Percentiles rank a stretch among this genome's conserved stretches.
Evolutionary conservation across 2,797 vertebrate species (phyloP).

Genomic region (Pangasius djambal): DNA sequence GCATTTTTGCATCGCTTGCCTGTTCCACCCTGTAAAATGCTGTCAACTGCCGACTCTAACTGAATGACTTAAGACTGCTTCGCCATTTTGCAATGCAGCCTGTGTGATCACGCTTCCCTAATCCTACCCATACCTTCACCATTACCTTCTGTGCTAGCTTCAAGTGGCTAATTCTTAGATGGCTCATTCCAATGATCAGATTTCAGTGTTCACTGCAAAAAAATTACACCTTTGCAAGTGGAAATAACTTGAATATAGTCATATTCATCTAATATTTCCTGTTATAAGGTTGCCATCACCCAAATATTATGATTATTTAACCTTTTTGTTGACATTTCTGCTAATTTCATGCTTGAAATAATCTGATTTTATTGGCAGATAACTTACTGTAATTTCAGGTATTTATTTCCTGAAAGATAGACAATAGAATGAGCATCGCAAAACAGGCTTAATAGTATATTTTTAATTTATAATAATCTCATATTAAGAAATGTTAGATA

Average conservation of each 20-base stretch:
- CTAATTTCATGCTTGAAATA: not conserved
- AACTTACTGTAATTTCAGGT: not conserved
- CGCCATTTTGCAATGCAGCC: not conserved
- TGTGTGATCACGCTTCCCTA: not conserved
- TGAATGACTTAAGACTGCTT: not conserved
- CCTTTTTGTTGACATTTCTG: not conserved
- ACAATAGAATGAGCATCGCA: not conserved
- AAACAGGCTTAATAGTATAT: not conserved
- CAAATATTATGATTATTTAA: not conserved
- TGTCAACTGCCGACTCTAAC: not conserved
- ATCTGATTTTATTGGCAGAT: not conserved
- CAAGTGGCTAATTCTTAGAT: not conserved
- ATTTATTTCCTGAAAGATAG: not conserved
- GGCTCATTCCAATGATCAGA: not conserved
- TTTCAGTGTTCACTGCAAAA: not conserved
- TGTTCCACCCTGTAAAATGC: too few relatives aligned
- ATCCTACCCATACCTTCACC: not conserved
- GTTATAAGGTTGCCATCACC: not conserved
- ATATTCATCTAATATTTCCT: not conserved
- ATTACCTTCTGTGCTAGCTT: too few relatives aligned
- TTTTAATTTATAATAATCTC: too few relatives aligned
- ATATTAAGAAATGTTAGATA: too few relatives aligned
- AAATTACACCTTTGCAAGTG: too few relatives aligned
- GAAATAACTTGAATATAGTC: not conserved
- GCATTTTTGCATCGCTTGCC: not conserved